Base-by-base conservation (phyloP, 2,797 vertebrate species). In the Sardinella longiceps region DNA sequence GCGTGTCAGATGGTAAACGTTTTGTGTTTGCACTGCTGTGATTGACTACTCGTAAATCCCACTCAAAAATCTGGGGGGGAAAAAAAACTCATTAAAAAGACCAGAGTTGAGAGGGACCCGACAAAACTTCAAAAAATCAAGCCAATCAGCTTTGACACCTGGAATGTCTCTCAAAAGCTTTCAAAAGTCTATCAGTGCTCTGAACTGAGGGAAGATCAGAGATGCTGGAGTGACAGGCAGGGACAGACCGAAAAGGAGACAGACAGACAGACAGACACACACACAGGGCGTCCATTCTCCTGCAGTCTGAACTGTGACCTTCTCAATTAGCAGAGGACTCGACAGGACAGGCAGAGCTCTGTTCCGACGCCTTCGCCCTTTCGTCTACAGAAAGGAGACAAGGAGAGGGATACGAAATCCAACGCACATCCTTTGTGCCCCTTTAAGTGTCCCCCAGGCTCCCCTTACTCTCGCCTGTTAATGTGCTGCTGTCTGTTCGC, bases 401-500 rank as follows among this genome's bases (percentile, higher is more conserved):
- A 88, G 33, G 33, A 39, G 15, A 87, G 92, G 93, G 95, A 94
- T 95, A 93, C 92, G 93, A 94, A 94, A 94, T 90, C 90, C 91
- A 91, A 90, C 92, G 95, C 94, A 94, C 91, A 92, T 94, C 90
- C 91, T 95, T 95, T 95, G 93, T 95, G 91, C 85, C 91, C 85
- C 89, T 88, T 89, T 90, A 88, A 58, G 20, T n/a, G 53, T 91
- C 90, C 28, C 33, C 28, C 70, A 37, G 70, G 18, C 39, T n/a
- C 53, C 20, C 53, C 20, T 58, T 58, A 7, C 53, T 7, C 5
- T 50, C 3, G 80, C 48, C n/a, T 50, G 80, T 81, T 81, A 33
- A 51, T 9, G 15, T 5, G 45, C 43, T 51, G 48, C 43, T 51
- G 33, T 48, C 66, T 0, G 25, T 39, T 10, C 5, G 15, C 66